Percentiles rank a stretch among this genome's conserved stretches.
Evolutionary conservation across 2,113 vertebrate genomes (phyloP).

Genomic region (Ictalurus punctatus): DNA sequence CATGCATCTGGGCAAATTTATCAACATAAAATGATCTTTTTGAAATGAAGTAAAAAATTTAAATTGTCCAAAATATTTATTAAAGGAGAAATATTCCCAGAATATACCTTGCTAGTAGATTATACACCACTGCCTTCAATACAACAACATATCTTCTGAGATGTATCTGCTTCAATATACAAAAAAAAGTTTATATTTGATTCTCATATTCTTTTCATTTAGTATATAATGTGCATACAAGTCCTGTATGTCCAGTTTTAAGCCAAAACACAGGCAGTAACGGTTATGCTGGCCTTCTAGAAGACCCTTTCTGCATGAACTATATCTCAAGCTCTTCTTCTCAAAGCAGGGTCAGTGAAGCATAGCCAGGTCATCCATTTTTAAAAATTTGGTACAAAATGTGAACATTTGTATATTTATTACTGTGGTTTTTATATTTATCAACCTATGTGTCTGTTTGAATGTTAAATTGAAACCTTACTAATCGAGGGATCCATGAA

Average conservation of each 20-base stretch:
- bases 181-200: not conserved
- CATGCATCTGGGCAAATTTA: not conserved
- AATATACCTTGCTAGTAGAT: not conserved
- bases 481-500: not conserved
- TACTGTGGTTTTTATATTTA: not conserved
- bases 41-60: not conserved
- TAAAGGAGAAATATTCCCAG: not conserved
- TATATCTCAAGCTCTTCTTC: slow-evolving; percentile 4
- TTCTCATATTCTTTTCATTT: not conserved
- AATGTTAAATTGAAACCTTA: not conserved
- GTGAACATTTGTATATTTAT: not conserved
- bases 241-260: not conserved
- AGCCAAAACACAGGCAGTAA: slow-evolving; percentile 2
- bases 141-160: not conserved
- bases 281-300: not conserved
- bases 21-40: not conserved
- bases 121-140: not conserved
- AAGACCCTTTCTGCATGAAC: slow-evolving; percentile 21
- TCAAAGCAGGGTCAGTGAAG: not conserved
- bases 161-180: not conserved
- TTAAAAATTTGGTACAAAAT: not conserved
- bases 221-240: not conserved
- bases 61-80: not conserved
- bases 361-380: not conserved
- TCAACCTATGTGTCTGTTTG: not conserved